These are phyloP conservation scores for Rachycentron canadum DNA, from an alignment of 2,797 vertebrate genomes.

Conservation along the genomic window DNA sequence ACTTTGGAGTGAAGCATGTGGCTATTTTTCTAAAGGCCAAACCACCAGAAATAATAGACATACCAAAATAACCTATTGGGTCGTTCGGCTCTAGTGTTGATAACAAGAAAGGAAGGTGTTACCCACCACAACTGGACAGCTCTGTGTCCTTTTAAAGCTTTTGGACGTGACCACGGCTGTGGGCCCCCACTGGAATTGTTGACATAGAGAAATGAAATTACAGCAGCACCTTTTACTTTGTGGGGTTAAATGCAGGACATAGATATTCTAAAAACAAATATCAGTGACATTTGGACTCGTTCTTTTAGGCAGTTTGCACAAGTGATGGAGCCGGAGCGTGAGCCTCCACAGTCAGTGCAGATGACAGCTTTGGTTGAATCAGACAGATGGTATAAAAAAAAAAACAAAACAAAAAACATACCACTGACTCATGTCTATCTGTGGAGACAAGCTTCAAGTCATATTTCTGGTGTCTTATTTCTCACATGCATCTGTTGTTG, in stretches of 20 bases:
- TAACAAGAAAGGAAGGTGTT: not conserved
- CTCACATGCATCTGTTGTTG: slow-evolving; percentile 25
- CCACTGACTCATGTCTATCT: slow-evolving; percentile 26
- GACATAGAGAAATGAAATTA: not conserved
- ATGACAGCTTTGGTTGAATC: slow-evolving; percentile 3
- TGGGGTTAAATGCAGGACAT: not conserved
- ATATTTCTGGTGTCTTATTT: not conserved
- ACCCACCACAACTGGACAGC: too few species aligned
- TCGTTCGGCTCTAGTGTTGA: too few species aligned
- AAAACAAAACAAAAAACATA: not conserved
- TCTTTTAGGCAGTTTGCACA: not conserved
- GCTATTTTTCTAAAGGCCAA: too few species aligned
- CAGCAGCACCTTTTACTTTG: not conserved
- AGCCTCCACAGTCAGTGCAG: not conserved
- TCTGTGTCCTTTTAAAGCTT: not conserved
- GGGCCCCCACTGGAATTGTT: not conserved
- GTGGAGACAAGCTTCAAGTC: not conserved
- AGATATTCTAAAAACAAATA: not conserved
- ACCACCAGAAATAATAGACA: too few species aligned
- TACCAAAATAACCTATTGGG: too few species aligned
- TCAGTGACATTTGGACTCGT: not conserved
- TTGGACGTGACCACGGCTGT: not conserved
- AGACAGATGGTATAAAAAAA: slow-evolving; percentile 10
- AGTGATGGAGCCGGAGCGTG: not conserved
- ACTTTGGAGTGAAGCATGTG: too few species aligned